Base-by-base conservation (phyloP, 2,888 invertebrate species). In the Enchytraeus crypticus region DNA sequence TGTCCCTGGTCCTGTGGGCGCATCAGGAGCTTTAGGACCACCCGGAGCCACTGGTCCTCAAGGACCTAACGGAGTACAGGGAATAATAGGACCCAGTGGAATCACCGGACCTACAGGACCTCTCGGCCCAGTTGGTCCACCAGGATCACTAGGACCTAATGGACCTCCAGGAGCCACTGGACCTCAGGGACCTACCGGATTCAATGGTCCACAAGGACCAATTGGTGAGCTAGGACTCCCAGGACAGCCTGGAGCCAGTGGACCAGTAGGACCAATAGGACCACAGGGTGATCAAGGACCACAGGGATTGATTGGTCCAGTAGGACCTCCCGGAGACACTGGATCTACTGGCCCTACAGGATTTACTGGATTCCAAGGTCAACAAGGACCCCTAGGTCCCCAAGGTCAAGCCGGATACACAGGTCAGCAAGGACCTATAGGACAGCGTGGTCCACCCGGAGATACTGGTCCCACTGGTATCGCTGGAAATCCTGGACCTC, bases 371-470 rank as follows among this genome's bases (percentile, higher is more conserved):
- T 26, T 27, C 5, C 38, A 27, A 34, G 59, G 59, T 27, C 27
- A 5, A 54, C 8, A 53, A 11, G 59, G 59, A 23, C n/a, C 34
- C 34, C 33, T 21, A 43, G 59, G 59, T 30, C 21, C 26, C n/a
- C 27, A 27, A 30, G 59, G 59, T 33, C 11, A 29, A 3, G 29
- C 23, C 18, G 59, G 59, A 54, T 5, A 4, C 21, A 26, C 45
- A 27, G 59, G 59, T 38, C 58, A 47, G 21, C 34, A 21, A 23
- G 62, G 62, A 53, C 32, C 45, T 34, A 21, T 14, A 33, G 62
- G 62, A 14, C 32, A 51, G 26, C 54, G 47, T 26, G 66, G 65
- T 26, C 23, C 43, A 51, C n/a, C 46, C 27, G 70, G 70, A 47
- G 47, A 30, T 14, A 14, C 45, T 51, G 70, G 70, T 23, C 63